Conservation (phyloP, 2,797 vertebrate species). For the Sparidentex hasta region DNA sequence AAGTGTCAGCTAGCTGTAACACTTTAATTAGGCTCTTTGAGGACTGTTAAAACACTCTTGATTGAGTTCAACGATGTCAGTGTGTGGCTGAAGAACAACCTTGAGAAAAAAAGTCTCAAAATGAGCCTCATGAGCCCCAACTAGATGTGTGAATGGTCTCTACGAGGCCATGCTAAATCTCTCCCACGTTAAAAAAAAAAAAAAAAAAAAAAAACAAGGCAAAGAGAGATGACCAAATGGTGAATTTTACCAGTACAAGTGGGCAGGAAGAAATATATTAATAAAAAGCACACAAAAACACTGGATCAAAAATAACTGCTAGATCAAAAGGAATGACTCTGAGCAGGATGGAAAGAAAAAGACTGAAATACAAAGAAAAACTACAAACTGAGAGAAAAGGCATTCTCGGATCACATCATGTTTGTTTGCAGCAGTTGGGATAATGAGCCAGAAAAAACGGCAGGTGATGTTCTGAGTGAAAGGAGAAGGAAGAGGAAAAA, state of each 20-base stretch:
- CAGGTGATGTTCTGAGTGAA: conserved; percentile 43
- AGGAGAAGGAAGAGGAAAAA: conserved; percentile 25
- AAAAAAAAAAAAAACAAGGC: not conserved
- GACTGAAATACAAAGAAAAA: conserved; percentile 31
- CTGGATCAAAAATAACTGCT: conserved; percentile 44
- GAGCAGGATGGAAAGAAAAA: conserved; percentile 20
- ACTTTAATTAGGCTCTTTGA: conserved; percentile 5
- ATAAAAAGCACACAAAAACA: conserved; percentile 6
- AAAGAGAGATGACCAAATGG: not conserved
- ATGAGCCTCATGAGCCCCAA: not conserved
- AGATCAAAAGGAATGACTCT: conserved; percentile 47
- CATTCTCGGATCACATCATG: conserved; percentile 41
- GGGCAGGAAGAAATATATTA: conserved; percentile 1
- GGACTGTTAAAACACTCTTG: conserved; percentile 13
- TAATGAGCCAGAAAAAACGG: conserved; percentile 66
- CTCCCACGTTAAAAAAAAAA: not conserved
- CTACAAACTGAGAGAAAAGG: conserved; percentile 32
- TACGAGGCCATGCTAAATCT: conserved; percentile 2
- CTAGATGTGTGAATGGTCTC: not conserved
- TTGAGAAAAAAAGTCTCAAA: conserved; percentile 1
- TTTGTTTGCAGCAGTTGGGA: conserved; percentile 44
- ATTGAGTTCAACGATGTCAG: not conserved
- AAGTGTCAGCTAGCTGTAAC: conserved; percentile 21
- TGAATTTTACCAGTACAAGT: conserved; percentile 2
- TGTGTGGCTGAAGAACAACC: not conserved